Conservation (phyloP, 2,797 vertebrate species). For the Myotis daubentonii region DNA sequence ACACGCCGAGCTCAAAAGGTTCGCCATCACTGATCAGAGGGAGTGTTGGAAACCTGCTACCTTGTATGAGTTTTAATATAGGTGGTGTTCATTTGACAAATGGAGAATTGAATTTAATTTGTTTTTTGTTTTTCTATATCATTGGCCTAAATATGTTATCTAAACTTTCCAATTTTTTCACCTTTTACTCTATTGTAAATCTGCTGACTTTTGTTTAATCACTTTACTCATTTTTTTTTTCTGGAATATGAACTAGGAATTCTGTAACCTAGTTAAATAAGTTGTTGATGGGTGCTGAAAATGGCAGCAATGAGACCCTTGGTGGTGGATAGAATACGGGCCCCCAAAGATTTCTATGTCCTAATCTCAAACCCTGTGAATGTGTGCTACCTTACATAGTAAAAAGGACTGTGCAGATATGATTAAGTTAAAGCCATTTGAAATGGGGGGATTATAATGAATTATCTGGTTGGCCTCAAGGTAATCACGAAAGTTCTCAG, state of each 20-base stretch:
- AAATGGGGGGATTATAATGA: not conserved
- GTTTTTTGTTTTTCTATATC: not conserved
- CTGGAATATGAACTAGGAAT: not conserved
- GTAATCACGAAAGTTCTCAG: not conserved
- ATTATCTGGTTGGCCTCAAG: not conserved
- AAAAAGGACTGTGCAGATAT: not conserved
- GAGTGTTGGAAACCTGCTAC: not conserved
- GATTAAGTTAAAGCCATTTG: not conserved
- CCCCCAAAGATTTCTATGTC: not conserved
- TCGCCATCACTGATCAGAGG: too few species aligned
- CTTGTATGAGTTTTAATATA: not conserved
- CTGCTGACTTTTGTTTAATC: not conserved
- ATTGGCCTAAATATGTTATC: not conserved
- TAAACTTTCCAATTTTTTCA: not conserved
- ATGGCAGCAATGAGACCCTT: not conserved
- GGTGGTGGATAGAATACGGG: not conserved
- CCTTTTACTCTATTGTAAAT: slow-evolving; percentile 6
- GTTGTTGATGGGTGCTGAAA: not conserved
- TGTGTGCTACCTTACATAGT: not conserved
- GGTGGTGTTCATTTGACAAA: not conserved
- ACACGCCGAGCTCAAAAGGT: too few species aligned
- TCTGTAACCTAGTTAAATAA: not conserved
- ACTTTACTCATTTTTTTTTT: not conserved
- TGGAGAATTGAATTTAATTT: not conserved
- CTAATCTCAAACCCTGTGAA: not conserved